phyloP scores from a whole-genome alignment of 1,140 invertebrate species.

The Heliconius melpomene region DNA sequence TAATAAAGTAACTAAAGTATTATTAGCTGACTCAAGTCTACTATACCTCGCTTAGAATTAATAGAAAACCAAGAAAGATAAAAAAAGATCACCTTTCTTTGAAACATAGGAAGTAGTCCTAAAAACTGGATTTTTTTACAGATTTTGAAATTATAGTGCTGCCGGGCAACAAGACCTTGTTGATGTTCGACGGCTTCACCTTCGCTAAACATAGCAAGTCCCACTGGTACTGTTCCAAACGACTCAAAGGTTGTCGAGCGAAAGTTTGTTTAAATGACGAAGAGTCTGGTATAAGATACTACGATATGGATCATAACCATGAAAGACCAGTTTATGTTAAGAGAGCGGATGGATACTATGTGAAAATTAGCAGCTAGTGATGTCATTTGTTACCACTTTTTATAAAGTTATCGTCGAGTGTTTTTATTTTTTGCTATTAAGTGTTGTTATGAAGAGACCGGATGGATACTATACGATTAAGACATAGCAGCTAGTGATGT shows the following conservation, averaged over 20 bases:
- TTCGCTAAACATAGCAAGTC: conserved; percentile 45
- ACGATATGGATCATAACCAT: conserved; percentile 49
- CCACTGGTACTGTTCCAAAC: conserved; percentile 63
- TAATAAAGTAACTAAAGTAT: no score
- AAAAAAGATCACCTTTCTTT: no score
- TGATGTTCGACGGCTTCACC: conserved; percentile 41
- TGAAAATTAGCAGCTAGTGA: conserved; percentile 30
- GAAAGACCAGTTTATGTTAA: conserved; percentile 45
- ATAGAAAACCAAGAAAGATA: no score
- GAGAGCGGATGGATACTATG: conserved; percentile 27
- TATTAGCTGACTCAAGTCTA: no score
- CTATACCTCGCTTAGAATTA: no score
- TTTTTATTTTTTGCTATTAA: not conserved
- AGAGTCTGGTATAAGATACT: conserved; percentile 37
- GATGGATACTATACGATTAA: conserved; percentile 33
- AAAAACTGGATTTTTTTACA: conserved; percentile 15
- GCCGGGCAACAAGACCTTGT: conserved; percentile 33
- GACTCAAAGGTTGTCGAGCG: conserved; percentile 53
- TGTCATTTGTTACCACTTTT: not conserved
- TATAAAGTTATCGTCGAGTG: not conserved
- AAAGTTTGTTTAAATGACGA: conserved; percentile 48
- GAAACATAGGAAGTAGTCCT: not conserved
- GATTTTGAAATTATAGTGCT: conserved; percentile 36
- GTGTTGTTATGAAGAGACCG: not conserved
- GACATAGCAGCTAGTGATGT: not conserved